Evolutionary conservation across 2,113 vertebrate species (phyloP), one percentile per base, ranked within the genome.

Genomic region (Melanerpes aurifrons): DNA sequence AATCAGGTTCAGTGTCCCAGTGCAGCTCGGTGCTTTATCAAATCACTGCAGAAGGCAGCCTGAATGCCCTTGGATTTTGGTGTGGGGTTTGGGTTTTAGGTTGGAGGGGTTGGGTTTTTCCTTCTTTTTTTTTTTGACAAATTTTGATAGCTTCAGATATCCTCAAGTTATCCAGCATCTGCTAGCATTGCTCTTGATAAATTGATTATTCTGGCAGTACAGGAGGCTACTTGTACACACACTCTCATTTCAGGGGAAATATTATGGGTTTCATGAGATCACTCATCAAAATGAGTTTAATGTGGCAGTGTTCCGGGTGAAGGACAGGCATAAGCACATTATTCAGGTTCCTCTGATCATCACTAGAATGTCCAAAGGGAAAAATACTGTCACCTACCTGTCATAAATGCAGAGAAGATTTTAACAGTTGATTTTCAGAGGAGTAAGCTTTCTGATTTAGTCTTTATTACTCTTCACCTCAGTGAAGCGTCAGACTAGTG

Each of bases 391-490:
- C 71, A 22, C 22, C 16, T 43, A 5, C 4, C 16, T 86, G 43
- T n/a, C 1, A 0, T 53, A 28, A 59, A 47, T 3, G 4, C 1
- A 25, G n/a, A 64, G 19, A 22, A 20, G 3, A 31, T 82, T 56
- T 64, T 35, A 78, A 21, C 48, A 40, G 9, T 15, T 63, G 18
- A 66, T 92, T 89, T 67, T n/a, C 56, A 80, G 69, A 18, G 40
- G 11, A 35, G 14, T 22, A 12, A 45, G 8, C 7, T 56, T 82
- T 29, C 24, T 48, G 18, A 47, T 56, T 56, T 8, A 32, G 13
- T 20, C 9, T 58, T 61, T 40, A 5, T 73, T 50, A 20, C 9
- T 31, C 28, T 58, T 73, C 2, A 10, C 17, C 35, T 22, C 20
- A 73, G 26, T 5, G 24, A 21, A 32, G 7, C 58, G 50, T 8